phyloP scores from a whole-genome alignment of 2,113 vertebrate genomes.

The Calypte anna region DNA sequence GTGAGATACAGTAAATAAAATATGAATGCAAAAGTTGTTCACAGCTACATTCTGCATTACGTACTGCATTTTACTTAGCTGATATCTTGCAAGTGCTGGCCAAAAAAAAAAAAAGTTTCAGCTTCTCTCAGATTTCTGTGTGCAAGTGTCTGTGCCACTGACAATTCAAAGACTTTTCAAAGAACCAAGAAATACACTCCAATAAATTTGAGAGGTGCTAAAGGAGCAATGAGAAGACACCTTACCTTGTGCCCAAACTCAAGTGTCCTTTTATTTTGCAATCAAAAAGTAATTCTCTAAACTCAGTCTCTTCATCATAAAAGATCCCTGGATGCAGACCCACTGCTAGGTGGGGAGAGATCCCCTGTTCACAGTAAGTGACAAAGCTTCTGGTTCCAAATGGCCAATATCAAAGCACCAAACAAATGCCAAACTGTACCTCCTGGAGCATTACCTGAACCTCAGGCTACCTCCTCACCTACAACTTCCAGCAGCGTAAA shows the following conservation, averaged over 20 bases:
- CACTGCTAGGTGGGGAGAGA: background rate
- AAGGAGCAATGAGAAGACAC: background rate
- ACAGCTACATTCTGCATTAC: background rate
- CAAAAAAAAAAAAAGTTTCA: constrained; percentile 16
- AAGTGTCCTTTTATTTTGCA: constrained; percentile 7
- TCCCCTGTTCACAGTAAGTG: background rate
- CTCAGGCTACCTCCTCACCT: background rate
- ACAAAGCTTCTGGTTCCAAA: background rate
- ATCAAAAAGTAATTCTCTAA: background rate
- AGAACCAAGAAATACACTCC: background rate
- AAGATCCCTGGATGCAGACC: background rate
- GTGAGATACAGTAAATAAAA: constrained; percentile 41
- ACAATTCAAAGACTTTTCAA: background rate
- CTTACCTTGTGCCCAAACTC: background rate
- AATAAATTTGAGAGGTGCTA: background rate
- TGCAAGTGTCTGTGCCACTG: background rate
- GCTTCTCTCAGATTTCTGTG: background rate
- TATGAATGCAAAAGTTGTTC: constrained; percentile 32
- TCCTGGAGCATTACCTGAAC: background rate
- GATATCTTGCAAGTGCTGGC: background rate
- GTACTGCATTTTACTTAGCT: background rate
- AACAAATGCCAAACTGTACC: background rate
- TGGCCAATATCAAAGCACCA: background rate
- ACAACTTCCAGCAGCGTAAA: background rate
- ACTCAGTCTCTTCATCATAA: background rate